A percentile compares a stretch with the other conserved stretches of the same genome.
Conservation (phyloP, 2,113 vertebrate species). For the Eleginops maclovinus region DNA sequence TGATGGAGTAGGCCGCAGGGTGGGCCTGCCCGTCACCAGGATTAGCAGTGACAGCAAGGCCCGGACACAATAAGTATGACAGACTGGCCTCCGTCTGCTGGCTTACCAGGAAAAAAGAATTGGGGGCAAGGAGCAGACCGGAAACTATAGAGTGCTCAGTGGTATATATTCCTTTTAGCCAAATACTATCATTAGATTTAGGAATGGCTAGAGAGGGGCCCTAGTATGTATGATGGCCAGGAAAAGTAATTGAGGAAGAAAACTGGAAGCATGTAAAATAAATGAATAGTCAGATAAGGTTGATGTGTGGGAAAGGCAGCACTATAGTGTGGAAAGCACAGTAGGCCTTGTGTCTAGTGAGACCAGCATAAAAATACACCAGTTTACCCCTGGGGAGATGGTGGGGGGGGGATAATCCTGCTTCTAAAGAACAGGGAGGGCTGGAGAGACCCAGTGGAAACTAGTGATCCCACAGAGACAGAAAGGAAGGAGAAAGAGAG, state of each 20-base stretch:
- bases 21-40: slow-evolving; percentile 43
- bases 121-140: slow-evolving; percentile 28
- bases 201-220: not conserved
- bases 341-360: slow-evolving; percentile 64
- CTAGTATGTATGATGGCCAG: slow-evolving; percentile 15
- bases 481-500: slow-evolving; percentile 34
- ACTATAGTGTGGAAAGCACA: slow-evolving; percentile 36
- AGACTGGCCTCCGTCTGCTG: slow-evolving; percentile 62
- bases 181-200: slow-evolving; percentile 28
- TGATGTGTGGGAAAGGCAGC: slow-evolving; percentile 43
- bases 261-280: slow-evolving; percentile 44
- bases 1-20: slow-evolving; percentile 9
- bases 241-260: slow-evolving; percentile 29
- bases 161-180: slow-evolving; percentile 23
- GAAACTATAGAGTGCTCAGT: slow-evolving; percentile 44
- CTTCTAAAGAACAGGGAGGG: slow-evolving; percentile 68
- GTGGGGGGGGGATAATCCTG: slow-evolving; percentile 71
- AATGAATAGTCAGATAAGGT: slow-evolving; percentile 43
- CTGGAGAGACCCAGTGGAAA: slow-evolving; percentile 66
- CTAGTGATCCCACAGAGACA: slow-evolving; percentile 60
- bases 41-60: slow-evolving; percentile 35
- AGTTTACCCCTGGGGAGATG: slow-evolving; percentile 47
- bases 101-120: slow-evolving; percentile 14
- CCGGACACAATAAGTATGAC: slow-evolving; percentile 57
- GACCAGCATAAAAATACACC: slow-evolving; percentile 79